Evolutionary conservation across 2,113 vertebrate genomes (phyloP).

Genomic region (Terrapene triunguis): DNA sequence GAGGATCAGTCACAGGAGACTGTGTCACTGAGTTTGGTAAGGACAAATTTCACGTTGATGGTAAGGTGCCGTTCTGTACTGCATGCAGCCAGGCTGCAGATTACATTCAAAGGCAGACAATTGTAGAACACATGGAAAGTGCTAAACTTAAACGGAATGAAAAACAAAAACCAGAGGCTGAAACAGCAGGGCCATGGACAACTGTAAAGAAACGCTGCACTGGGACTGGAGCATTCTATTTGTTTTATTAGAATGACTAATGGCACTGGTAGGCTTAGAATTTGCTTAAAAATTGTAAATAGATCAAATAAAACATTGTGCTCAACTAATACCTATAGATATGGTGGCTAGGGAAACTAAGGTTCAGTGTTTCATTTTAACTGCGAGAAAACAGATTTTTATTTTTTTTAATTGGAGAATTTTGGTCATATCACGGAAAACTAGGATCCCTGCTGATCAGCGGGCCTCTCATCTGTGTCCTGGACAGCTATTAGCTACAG

Average conservation of each 20-base stretch:
- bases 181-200: accelerated
- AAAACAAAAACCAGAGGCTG: accelerated
- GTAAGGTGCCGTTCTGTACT: neutral
- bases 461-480: neutral
- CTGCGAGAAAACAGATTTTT: neutral
- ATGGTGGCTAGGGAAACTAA: neutral
- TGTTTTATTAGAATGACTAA: neutral
- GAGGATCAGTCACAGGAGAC: neutral
- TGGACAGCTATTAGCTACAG: neutral
- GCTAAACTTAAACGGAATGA: accelerated
- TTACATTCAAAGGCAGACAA: neutral
- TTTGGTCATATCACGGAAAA: neutral
- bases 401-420: neutral
- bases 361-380: neutral
- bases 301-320: neutral
- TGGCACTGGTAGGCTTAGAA: neutral
- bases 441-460: neutral
- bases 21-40: neutral
- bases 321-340: neutral
- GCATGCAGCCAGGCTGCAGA: neutral
- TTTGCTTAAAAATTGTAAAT: neutral
- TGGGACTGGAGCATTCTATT: neutral
- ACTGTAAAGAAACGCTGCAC: accelerated
- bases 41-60: neutral
- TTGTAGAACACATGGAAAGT: neutral